Conservation (phyloP, 2,888 invertebrate species). For the Thera obeliscata region DNA sequence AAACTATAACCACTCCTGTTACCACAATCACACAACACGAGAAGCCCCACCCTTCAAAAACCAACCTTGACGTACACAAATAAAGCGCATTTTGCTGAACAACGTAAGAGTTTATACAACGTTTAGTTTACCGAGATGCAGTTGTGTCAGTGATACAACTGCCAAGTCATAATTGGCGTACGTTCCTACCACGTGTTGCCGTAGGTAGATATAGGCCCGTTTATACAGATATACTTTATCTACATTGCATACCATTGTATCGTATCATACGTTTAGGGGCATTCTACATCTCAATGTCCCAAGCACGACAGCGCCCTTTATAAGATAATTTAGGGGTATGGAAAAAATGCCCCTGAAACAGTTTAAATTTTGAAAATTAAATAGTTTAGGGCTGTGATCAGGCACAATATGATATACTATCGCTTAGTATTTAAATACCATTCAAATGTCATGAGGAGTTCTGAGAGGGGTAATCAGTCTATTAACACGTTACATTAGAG, state of each 20-base stretch:
- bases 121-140: constrained; percentile 40
- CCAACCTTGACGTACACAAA: constrained; percentile 21
- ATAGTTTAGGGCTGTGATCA: no score
- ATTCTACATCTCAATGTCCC: no score
- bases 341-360: no score
- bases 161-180: constrained; percentile 62
- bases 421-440: no score
- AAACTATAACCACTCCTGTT: constrained; percentile 66
- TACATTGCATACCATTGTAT: background rate
- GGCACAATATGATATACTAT: no score
- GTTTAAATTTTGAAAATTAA: no score
- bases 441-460: no score
- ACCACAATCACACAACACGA: constrained; percentile 51
- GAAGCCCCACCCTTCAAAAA: constrained; percentile 35
- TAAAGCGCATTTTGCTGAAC: constrained; percentile 42
- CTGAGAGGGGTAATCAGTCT: no score
- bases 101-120: constrained; percentile 33
- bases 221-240: constrained; percentile 45
- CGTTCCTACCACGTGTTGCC: constrained; percentile 66
- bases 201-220: constrained; percentile 52
- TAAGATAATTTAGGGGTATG: no score
- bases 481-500: no score
- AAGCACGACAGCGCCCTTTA: no score
- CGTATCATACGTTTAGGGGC: background rate
- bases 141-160: constrained; percentile 58